These are phyloP conservation scores for Neoarius graeffei DNA, from an alignment of 2,113 vertebrate species.

Conservation along the genomic window DNA sequence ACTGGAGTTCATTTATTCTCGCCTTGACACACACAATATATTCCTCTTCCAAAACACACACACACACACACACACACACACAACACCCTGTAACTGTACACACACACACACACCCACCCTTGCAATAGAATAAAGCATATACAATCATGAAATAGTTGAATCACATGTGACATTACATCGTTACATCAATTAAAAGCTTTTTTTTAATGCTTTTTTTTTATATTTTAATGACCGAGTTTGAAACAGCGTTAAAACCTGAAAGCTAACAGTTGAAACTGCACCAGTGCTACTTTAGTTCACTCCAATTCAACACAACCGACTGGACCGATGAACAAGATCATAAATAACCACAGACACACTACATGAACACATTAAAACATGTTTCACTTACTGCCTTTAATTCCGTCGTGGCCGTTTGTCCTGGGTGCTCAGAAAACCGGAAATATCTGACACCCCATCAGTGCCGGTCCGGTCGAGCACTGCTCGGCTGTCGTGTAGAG, in stretches of 20 bases:
- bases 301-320: not conserved
- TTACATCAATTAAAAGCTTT: not conserved
- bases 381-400: not conserved
- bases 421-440: constrained; percentile 1
- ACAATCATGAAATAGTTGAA: not conserved
- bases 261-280: not conserved
- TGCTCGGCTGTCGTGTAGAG: not conserved
- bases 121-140: not conserved
- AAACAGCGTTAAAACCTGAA: not conserved
- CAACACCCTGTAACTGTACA: too few species aligned
- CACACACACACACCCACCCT: too few species aligned
- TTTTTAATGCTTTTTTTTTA: too few species aligned
- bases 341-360: not conserved
- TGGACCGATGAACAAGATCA: not conserved
- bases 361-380: not conserved
- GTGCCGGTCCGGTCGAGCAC: not conserved
- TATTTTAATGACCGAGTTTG: not conserved
- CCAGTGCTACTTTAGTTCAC: not conserved
- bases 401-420: not conserved
- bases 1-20: constrained; percentile 41
- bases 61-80: too few species aligned
- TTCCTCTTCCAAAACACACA: not conserved
- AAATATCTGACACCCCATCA: not conserved
- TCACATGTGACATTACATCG: too few species aligned
- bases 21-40: constrained; percentile 8